phyloP scores from a whole-genome alignment of 92 coral and sea anemone species.

The Porites evermanni region DNA sequence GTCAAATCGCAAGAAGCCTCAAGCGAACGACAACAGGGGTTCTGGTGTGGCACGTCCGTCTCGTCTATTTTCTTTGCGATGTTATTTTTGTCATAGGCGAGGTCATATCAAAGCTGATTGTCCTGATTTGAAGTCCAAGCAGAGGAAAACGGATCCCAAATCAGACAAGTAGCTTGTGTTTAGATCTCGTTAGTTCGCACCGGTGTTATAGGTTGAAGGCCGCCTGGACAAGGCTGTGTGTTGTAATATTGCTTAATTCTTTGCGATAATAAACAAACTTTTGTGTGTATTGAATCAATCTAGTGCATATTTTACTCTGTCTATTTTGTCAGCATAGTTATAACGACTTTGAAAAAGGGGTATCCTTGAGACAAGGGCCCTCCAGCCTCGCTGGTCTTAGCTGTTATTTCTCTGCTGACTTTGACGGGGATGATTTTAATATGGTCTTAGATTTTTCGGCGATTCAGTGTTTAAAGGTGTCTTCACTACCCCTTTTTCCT shows the following conservation, averaged over 20 bases:
- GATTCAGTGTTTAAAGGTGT: too few species aligned
- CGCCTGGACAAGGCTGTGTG: slow-evolving; percentile 4
- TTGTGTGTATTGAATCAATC: slow-evolving; percentile 14
- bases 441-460: too few species aligned
- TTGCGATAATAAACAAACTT: background rate
- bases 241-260: background rate
- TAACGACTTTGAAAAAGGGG: too few species aligned
- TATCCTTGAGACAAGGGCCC: too few species aligned
- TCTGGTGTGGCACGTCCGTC: slow-evolving; percentile 19
- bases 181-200: background rate
- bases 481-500: too few species aligned
- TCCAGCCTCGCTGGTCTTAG: too few species aligned
- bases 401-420: too few species aligned
- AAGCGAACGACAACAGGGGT: background rate
- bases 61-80: background rate
- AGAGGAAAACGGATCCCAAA: slow-evolving; percentile 4
- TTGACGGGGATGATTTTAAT: too few species aligned
- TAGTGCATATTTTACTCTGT: slow-evolving; percentile 6
- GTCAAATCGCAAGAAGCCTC: background rate
- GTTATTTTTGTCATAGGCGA: slow-evolving; percentile 6
- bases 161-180: slow-evolving; percentile 8
- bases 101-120: slow-evolving; percentile 14
- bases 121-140: background rate
- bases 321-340: background rate
- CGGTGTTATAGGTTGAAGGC: background rate